Evolutionary conservation across 2,888 invertebrate genomes (phyloP), one percentile per base, ranked within the genome.

Genomic region (Mongoloraphidia duomilia): DNA sequence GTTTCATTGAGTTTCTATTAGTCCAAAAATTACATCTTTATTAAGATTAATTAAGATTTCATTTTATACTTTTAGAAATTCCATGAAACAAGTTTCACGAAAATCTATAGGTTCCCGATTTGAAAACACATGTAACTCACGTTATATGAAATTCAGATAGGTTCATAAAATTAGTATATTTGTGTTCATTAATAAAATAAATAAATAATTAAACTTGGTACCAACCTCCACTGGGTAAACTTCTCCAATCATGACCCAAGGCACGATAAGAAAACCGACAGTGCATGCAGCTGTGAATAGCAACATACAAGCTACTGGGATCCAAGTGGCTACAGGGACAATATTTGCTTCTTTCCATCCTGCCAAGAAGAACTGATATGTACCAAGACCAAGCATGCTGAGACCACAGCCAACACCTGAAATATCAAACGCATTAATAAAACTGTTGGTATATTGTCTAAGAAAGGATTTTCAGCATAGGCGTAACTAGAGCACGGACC

Each of bases 181-280:
- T n/a, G 3, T n/a, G 9, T n/a, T n/a, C n/a, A n/a, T n/a, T n/a
- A n/a, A n/a, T n/a, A n/a, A n/a, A n/a, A n/a, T n/a, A n/a, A n/a
- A n/a, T n/a, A n/a, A n/a, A n/a, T 12, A 44, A 44, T 34, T 11
- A 33, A 33, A 34, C 8, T 34, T 34, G 17, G n/a, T 38, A 52
- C 43, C 54, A 49, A 75, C 75, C 71, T 76, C 75, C n/a, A 73
- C 74, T 1, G 82, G 82, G 63, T 80, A 81, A 33, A 82, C 77
- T 62, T 82, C 82, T n/a, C 81, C 81, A 49, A 82, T 81, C 82
- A 82, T 82, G 9, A 82, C 74, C 82, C 82, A 82, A 1, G 82
- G 82, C 13, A 82, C 76, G 39, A 82, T 79, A 44, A 82, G 65
- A 57, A 79, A 82, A 9, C 82, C 82, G 9, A 81, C 62, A 0